Evolutionary conservation across 2,888 invertebrate species (phyloP).

Genomic region (Dyspetes luteomarginatus): DNA sequence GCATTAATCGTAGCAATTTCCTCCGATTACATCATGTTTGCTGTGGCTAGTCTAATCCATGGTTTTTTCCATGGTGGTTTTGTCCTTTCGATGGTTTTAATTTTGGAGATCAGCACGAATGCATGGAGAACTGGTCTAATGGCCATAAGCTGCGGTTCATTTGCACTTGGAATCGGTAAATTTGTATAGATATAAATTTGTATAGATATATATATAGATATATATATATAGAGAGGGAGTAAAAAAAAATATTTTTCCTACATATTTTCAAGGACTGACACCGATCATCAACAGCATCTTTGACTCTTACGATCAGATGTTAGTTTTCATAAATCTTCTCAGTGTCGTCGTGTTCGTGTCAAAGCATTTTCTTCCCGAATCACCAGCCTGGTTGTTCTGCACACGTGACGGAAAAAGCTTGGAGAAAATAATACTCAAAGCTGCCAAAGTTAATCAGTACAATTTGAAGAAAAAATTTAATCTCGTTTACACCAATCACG

Average conservation of each 20-base stretch:
- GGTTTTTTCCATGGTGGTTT: conserved; percentile 69
- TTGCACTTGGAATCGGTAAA: conserved; percentile 68
- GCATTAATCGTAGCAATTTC: conserved; percentile 60
- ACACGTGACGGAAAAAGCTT: conserved; percentile 49
- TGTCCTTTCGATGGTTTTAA: conserved; percentile 61
- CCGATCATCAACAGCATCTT: conserved; percentile 61
- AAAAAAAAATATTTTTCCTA: background rate
- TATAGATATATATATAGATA: too few species aligned
- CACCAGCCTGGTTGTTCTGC: conserved; percentile 68
- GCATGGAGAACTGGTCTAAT: conserved; percentile 63
- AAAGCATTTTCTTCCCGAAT: conserved; percentile 64
- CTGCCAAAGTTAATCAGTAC: conserved; percentile 59
- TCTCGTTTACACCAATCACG: conserved; percentile 54
- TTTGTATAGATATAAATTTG: background rate
- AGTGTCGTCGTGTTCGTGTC: conserved; percentile 64
- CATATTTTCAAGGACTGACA: conserved; percentile 56
- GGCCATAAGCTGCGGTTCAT: conserved; percentile 62
- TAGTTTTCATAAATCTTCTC: conserved; percentile 62
- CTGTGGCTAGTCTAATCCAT: conserved; percentile 59
- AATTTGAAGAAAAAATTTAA: conserved; percentile 51
- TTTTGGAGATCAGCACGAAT: conserved; percentile 67
- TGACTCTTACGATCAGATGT: conserved; percentile 64
- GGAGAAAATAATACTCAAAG: conserved; percentile 45
- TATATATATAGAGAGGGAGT: too few species aligned
- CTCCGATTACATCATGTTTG: conserved; percentile 52